Evolutionary conservation across 1,140 invertebrate genomes (phyloP), one percentile per base, ranked within the genome.

Genomic region (Conus betulinus): DNA sequence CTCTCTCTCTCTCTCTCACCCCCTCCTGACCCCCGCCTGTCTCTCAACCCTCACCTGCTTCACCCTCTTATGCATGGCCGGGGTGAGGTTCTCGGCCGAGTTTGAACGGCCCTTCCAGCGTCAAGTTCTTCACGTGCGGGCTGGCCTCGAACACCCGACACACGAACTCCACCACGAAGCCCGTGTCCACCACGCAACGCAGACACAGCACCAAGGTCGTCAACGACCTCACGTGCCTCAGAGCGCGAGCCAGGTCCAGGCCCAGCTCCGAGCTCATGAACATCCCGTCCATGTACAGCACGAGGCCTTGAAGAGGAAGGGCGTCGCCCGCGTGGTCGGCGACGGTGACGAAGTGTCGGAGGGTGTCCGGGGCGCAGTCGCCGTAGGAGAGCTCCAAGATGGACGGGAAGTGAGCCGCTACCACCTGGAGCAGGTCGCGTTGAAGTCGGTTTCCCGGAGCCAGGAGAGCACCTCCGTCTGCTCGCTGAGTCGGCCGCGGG

Each of bases 101-200:
- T 92, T 92, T 92, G 74, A 92, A 88, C 4, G 90, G 90, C 0
- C 91, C 91, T 27, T 91, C 87, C 20, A 92, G 53, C 11, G 88
- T 88, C 4, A 92, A 78, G 63, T 78, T 89, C 53, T 88, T 84
- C 8, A 91, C 88, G 63, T 89, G 88, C 0, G 27, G 17, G 82
- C 91, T 91, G 13, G 84, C 85, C 25, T 92, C 87, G 55, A 92
- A 91, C 20, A 89, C 87, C 67, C 89, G 89, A 57, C 90, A 91
- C 3, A 92, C 53, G 67, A 92, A 90, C 17, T 88, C 79, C 39
- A 91, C 91, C 11, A 91, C 52, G 57, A 90, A 90, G 3, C 88
- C 51, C 7, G 90, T 92, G 23, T 92, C 89, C 78, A 89, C 88
- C 10, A 92, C 89, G 85, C 85, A 87, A 5, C 85, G 87, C 82